Base-by-base conservation (phyloP, 2,797 vertebrate species). In the Tolypeutes matacus region DNA sequence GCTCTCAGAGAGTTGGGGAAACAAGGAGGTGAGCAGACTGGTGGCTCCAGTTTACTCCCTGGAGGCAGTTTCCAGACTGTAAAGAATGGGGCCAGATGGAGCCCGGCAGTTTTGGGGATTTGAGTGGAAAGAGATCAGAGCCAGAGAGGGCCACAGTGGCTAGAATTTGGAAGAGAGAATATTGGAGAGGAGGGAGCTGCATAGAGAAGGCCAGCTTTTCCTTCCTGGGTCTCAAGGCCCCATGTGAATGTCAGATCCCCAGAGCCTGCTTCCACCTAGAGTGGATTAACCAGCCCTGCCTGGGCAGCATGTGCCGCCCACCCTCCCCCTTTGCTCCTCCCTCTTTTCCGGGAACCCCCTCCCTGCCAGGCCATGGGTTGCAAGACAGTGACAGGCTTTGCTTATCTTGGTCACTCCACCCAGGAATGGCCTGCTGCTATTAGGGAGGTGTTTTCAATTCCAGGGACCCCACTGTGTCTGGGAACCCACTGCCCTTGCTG, bases 1-100 rank as follows among this genome's bases (percentile, higher is more conserved):
- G 39, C 42, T 9, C 53, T 53, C 23, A 31, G 46, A 51, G 67
- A 15, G 5, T 39, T 25, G 25, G 46, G 80, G 20, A n/a, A 60
- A 9, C 77, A 46, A 17, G 17, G 5, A 34, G 20, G 1, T 1
- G 9, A 42, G 21, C 12, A 11, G 20, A 4, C 3, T 4, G 15
- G 3, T 10, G 1, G 23, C 13, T 17, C 49, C 10, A 10, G 15
- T 18, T 36, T 3, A 0, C 25, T 5, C 18, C 7, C 15, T 12
- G 15, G 36, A 82, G 27, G 75, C 11, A 15, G 3, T 56, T 29
- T 80, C 75, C 34, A 3, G 15, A n/a, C 80, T 25, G 29, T 42
- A 29, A n/a, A 72, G 53, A 76, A 15, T 11, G 9, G n/a, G 15
- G 3, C 3, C 23, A 64, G 51, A 27, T 3, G 21, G 21, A 56